Conservation (phyloP, 2,797 vertebrate species). For the Cryptoblepharus egeriae region DNA sequence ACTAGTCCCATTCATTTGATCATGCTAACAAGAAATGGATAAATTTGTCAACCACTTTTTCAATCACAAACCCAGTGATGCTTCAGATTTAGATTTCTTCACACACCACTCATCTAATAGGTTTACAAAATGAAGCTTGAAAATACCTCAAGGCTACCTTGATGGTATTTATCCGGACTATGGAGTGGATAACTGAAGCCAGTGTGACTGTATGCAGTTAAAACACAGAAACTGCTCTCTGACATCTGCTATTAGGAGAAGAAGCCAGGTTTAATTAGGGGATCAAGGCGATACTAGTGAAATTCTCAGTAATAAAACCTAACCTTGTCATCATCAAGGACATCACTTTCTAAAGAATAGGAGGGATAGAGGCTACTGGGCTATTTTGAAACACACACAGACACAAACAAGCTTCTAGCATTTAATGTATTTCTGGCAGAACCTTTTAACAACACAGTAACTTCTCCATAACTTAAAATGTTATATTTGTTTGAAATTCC, state of each 20-base stretch:
- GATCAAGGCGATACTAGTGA: not conserved
- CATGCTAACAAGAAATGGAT: slow-evolving; percentile 38
- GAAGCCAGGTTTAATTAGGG: slow-evolving; percentile 18
- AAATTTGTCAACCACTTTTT: slow-evolving; percentile 49
- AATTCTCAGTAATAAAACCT: not conserved
- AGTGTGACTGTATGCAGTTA: slow-evolving; percentile 17
- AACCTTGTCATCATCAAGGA: not conserved
- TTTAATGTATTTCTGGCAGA: not conserved
- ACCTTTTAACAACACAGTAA: not conserved
- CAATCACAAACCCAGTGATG: slow-evolving; percentile 35
- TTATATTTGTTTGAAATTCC: not conserved
- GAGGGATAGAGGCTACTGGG: not conserved
- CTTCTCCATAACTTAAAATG: not conserved
- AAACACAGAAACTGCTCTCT: slow-evolving; percentile 18
- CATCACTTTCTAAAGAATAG: not conserved
- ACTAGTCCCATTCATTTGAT: slow-evolving; percentile 42
- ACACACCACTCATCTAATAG: slow-evolving; percentile 12
- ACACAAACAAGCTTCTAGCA: not conserved
- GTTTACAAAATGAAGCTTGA: slow-evolving; percentile 62
- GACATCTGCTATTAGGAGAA: slow-evolving; percentile 29
- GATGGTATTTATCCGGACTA: slow-evolving; percentile 48
- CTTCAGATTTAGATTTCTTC: slow-evolving; percentile 56
- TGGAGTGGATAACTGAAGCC: slow-evolving; percentile 51
- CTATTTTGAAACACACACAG: not conserved
- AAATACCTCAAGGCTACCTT: slow-evolving; percentile 49